phyloP scores from a whole-genome alignment of 2,888 invertebrate species.

The Rotaria socialis region DNA sequence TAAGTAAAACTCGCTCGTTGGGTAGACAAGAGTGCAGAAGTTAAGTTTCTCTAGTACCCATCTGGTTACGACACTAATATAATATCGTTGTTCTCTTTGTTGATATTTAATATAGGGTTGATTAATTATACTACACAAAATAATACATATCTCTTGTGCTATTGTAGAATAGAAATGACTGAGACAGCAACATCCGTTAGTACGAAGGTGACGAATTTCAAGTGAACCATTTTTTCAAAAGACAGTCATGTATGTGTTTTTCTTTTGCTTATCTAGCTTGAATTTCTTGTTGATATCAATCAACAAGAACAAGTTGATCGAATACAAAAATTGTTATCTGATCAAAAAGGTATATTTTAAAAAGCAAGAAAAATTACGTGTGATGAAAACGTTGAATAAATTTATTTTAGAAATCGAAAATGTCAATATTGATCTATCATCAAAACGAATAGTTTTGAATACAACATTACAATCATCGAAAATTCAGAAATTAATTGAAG shows the following conservation, averaged over 20 bases:
- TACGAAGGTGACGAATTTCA: background rate
- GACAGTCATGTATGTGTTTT: no score
- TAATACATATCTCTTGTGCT: background rate
- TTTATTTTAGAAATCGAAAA: constrained; percentile 60
- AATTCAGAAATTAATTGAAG: constrained; percentile 63
- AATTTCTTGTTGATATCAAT: background rate
- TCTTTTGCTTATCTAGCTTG: background rate
- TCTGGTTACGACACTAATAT: no score
- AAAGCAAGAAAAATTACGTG: background rate
- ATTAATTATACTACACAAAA: background rate
- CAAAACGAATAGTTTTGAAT: constrained; percentile 70
- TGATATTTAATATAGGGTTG: background rate
- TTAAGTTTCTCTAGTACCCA: no score
- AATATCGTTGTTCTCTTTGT: background rate
- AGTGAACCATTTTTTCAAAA: no score
- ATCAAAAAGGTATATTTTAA: background rate
- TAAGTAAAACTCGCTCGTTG: no score
- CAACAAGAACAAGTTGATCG: background rate
- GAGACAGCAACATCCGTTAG: background rate
- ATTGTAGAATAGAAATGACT: background rate
- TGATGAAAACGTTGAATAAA: background rate
- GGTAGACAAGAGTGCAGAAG: no score
- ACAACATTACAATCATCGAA: constrained; percentile 66
- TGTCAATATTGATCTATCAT: constrained; percentile 64
- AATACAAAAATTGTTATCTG: background rate